Percentiles rank a stretch among this genome's conserved stretches.
Conservation (phyloP, 1,140 invertebrate genomes). For the Euura saliciscinereae region DNA sequence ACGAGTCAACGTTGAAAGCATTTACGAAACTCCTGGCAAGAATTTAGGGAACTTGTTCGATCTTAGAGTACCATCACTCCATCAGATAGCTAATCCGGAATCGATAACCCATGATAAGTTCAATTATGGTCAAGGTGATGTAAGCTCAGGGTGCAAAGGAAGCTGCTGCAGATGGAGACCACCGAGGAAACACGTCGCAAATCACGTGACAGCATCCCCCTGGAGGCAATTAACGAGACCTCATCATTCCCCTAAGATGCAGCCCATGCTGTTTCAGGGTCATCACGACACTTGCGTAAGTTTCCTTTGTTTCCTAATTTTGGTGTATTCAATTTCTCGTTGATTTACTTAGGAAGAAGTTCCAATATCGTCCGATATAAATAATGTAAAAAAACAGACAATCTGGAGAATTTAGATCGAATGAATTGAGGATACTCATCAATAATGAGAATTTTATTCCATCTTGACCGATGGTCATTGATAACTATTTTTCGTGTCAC, state of each 20-base stretch:
- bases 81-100: background rate
- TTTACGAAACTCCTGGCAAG: background rate
- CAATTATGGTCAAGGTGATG: constrained; percentile 15
- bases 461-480: too few species aligned
- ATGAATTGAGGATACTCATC: too few species aligned
- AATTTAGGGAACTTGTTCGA: constrained; percentile 14
- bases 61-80: constrained; percentile 7
- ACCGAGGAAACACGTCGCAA: constrained; percentile 43
- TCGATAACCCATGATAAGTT: background rate
- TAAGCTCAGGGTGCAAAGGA: constrained; percentile 37
- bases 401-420: too few species aligned
- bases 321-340: too few species aligned
- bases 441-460: too few species aligned
- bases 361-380: too few species aligned
- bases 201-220: constrained; percentile 50
- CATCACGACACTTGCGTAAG: constrained; percentile 8
- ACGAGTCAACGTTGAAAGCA: background rate
- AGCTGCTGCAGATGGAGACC: constrained; percentile 39
- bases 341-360: too few species aligned
- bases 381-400: too few species aligned
- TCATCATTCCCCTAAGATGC: constrained; percentile 45
- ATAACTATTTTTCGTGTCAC: background rate
- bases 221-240: constrained; percentile 47
- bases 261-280: constrained; percentile 25
- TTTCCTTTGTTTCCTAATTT: background rate